These are phyloP conservation scores for Brachionus asplanchnoidis DNA, from an alignment of 1,140 invertebrate species.

Conservation along the genomic window DNA sequence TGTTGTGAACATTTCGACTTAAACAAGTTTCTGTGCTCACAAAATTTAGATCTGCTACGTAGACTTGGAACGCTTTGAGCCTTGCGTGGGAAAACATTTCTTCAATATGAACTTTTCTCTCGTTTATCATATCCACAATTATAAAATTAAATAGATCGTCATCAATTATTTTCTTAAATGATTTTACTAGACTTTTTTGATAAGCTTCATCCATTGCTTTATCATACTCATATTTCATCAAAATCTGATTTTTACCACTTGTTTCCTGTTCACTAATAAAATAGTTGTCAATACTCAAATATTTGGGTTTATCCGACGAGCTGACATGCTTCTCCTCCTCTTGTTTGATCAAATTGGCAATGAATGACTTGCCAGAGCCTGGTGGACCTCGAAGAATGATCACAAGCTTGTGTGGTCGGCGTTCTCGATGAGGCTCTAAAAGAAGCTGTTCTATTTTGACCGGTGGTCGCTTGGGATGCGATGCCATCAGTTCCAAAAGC, in stretches of 20 bases:
- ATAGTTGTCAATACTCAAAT: constrained; percentile 37
- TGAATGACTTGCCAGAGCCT: constrained; percentile 34
- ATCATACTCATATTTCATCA: constrained; percentile 86
- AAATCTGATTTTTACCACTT: constrained; percentile 46
- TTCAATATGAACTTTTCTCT: constrained; percentile 70
- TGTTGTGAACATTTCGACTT: constrained; percentile 76
- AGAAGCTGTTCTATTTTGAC: constrained; percentile 31
- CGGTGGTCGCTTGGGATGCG: background rate
- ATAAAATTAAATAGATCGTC: constrained; percentile 88
- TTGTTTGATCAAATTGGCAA: constrained; percentile 39
- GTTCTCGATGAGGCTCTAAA: background rate
- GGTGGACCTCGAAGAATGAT: constrained; percentile 33
- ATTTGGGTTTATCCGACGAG: constrained; percentile 6
- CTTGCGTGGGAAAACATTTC: constrained; percentile 82
- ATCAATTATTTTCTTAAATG: constrained; percentile 82
- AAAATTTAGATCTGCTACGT: constrained; percentile 75
- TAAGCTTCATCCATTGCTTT: constrained; percentile 75
- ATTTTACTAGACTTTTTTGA: constrained; percentile 73
- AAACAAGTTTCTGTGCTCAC: constrained; percentile 70
- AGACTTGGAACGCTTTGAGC: constrained; percentile 82
- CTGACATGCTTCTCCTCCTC: background rate
- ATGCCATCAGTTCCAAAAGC: background rate
- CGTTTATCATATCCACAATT: constrained; percentile 73
- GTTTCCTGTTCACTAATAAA: constrained; percentile 36
- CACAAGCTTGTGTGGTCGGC: constrained; percentile 6